These are phyloP conservation scores for Autographa pulchrina DNA, from an alignment of 2,888 invertebrate species.

Conservation along the genomic window DNA sequence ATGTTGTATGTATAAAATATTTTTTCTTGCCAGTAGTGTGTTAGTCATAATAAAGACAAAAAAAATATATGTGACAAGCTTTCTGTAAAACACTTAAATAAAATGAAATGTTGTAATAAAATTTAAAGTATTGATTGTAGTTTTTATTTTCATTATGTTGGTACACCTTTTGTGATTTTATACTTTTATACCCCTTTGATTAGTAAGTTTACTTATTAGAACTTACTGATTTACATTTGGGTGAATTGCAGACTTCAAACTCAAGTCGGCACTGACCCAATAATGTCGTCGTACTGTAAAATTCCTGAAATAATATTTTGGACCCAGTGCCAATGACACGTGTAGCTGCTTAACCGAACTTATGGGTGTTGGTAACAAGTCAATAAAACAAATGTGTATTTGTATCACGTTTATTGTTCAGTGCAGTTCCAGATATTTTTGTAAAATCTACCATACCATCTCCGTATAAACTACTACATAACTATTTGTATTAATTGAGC, in stretches of 20 bases:
- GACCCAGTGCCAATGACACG: too few species aligned
- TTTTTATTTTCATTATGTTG: conserved; percentile 21
- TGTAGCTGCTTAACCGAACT: too few species aligned
- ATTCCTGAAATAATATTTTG: too few species aligned
- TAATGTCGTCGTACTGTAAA: too few species aligned
- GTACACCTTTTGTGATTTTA: neutral
- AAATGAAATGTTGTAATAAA: conserved; percentile 77
- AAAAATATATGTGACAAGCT: conserved; percentile 38
- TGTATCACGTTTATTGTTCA: neutral
- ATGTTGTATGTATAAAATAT: conserved; percentile 58
- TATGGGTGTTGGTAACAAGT: neutral
- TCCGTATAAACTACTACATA: neutral
- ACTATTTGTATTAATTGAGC: neutral
- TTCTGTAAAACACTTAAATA: conserved; percentile 65
- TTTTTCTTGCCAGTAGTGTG: conserved; percentile 74
- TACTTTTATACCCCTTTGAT: neutral
- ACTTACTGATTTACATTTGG: neutral
- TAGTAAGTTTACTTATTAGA: neutral
- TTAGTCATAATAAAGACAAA: conserved; percentile 49
- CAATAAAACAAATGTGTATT: neutral
- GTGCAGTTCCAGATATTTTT: neutral
- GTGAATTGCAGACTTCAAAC: neutral
- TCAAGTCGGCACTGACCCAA: neutral
- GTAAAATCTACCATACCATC: neutral
- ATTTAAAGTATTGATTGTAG: conserved; percentile 52